phyloP scores from a whole-genome alignment of 2,113 vertebrate species.

The Porphyrio hochstetteri region DNA sequence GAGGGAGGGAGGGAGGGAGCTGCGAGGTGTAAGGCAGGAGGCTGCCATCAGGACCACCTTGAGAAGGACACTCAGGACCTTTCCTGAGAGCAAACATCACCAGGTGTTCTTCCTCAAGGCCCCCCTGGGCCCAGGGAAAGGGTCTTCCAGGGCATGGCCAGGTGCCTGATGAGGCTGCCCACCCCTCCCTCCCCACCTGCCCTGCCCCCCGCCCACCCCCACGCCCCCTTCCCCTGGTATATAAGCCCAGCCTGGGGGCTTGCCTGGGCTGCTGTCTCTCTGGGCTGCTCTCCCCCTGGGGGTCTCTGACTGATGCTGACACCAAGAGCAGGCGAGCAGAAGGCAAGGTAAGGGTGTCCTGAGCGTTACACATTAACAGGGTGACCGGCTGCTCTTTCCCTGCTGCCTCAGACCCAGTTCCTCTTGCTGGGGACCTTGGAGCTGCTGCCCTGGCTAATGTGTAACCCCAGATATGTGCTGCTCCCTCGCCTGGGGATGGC shows the following conservation, averaged over 20 bases:
- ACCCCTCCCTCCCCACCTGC: background rate
- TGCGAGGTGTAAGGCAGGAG: fast-evolving
- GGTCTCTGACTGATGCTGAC: background rate
- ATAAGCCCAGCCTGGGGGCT: background rate
- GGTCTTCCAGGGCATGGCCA: background rate
- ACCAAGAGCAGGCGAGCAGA: background rate
- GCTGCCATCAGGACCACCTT: fast-evolving
- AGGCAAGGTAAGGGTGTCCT: background rate
- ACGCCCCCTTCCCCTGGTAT: background rate
- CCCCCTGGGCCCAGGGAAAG: background rate
- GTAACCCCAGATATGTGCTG: background rate
- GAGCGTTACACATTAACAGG: slow-evolving; percentile 21
- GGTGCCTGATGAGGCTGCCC: background rate
- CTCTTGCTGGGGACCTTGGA: background rate
- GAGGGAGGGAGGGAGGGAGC: no score
- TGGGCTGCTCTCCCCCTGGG: background rate
- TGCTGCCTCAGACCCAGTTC: background rate
- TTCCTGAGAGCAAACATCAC: no score
- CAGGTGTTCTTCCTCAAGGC: background rate
- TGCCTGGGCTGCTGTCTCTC: fast-evolving
- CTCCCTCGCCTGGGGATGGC: background rate
- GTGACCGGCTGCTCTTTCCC: background rate
- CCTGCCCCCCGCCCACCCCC: background rate
- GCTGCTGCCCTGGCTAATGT: slow-evolving; percentile 39
- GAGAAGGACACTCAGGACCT: background rate